These are phyloP conservation scores for Anolis carolinensis DNA, from an alignment of 2,113 vertebrate species.

Conservation along the genomic window DNA sequence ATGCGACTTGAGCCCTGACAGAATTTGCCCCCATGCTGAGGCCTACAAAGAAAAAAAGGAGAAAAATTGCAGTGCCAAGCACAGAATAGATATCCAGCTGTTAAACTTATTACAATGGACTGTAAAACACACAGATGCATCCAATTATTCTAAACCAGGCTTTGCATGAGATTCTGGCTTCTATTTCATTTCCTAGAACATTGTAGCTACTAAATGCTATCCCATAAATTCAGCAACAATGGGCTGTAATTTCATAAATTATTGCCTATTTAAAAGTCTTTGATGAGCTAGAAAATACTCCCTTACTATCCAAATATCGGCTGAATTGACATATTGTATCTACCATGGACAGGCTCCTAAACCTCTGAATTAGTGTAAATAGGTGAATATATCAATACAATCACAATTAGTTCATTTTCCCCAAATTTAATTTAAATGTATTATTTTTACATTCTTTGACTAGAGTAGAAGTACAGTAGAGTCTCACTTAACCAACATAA, in stretches of 20 bases:
- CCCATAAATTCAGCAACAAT: background rate
- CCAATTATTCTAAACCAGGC: background rate
- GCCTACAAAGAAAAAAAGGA: conserved; percentile 73
- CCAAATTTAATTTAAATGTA: no score
- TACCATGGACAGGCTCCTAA: background rate
- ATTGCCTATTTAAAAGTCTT: background rate
- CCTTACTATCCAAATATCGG: background rate
- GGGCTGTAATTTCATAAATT: background rate
- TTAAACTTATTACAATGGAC: background rate
- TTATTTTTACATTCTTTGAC: no score
- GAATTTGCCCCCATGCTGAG: conserved; percentile 92
- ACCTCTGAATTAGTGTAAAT: background rate
- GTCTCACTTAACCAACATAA: no score
- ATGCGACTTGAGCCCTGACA: conserved; percentile 86
- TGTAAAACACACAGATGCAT: no score
- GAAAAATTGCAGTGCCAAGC: background rate
- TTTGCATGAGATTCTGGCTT: background rate
- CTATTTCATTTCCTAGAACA: conserved; percentile 43
- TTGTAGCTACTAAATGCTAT: conserved; percentile 37
- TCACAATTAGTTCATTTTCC: background rate
- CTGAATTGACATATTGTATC: background rate
- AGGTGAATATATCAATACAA: background rate
- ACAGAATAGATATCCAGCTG: background rate
- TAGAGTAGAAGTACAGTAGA: no score
- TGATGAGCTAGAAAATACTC: background rate